Percentiles rank a stretch among this genome's conserved stretches.
These are phyloP conservation scores for Chalcosyrphus nemorum DNA, from an alignment of 2,888 invertebrate species.

Conservation along the genomic window DNA sequence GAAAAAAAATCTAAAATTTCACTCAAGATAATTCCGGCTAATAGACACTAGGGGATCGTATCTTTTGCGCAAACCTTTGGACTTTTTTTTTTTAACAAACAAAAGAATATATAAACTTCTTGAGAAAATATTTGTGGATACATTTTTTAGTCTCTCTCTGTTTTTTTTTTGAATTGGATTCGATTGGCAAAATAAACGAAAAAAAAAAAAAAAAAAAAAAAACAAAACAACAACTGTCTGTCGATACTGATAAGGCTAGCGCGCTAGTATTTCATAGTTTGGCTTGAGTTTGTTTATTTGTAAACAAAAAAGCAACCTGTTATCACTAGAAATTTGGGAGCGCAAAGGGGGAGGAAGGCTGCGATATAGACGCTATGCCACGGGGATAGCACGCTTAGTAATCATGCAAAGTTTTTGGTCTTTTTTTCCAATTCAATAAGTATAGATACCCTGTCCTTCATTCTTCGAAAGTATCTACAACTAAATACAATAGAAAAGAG, in stretches of 20 bases:
- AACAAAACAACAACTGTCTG: background rate
- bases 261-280: background rate
- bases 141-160: background rate
- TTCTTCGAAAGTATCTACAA: background rate
- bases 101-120: background rate
- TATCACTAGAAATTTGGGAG: background rate
- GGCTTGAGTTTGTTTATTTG: background rate
- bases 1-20: background rate
- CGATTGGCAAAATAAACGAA: background rate
- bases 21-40: background rate
- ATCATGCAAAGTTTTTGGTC: background rate
- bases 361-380: no score
- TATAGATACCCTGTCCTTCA: conserved; percentile 47
- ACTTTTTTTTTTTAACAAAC: background rate
- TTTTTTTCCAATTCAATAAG: conserved; percentile 40
- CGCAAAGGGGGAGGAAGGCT: no score
- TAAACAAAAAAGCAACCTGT: conserved; percentile 4
- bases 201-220: background rate
- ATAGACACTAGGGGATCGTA: conserved; percentile 17
- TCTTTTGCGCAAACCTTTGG: background rate
- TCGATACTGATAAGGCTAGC: conserved; percentile 2
- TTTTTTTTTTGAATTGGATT: background rate
- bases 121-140: background rate
- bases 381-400: background rate
- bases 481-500: background rate